Percentiles rank a stretch among this genome's conserved stretches.
Evolutionary conservation across 2,113 vertebrate species (phyloP).

Genomic region (Catharus fuscescens): DNA sequence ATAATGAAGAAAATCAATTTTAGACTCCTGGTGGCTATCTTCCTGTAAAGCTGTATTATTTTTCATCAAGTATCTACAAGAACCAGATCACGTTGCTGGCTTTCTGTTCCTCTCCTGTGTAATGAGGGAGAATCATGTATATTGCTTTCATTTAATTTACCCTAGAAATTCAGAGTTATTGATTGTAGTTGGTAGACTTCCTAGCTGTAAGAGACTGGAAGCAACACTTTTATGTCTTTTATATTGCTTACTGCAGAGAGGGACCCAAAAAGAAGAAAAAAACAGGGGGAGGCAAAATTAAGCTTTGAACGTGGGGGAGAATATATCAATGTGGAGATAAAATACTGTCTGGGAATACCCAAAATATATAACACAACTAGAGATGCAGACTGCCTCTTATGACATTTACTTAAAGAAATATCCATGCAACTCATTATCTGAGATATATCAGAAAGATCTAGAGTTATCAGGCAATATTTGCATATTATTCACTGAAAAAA

Average conservation of each 20-base stretch:
- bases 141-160: constrained; percentile 60
- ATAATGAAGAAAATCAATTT: constrained; percentile 46
- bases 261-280: background rate
- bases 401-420: background rate
- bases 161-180: constrained; percentile 56
- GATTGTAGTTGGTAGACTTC: constrained; percentile 25
- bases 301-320: background rate
- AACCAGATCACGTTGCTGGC: constrained; percentile 15
- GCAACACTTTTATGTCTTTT: constrained; percentile 19
- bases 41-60: constrained; percentile 49
- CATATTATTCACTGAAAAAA: background rate
- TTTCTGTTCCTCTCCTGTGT: constrained; percentile 37
- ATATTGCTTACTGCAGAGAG: background rate
- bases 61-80: constrained; percentile 42
- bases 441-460: background rate
- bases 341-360: background rate
- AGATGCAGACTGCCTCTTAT: background rate
- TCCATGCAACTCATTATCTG: background rate
- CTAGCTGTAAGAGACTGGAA: constrained; percentile 8
- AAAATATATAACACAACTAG: background rate
- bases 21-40: constrained; percentile 18
- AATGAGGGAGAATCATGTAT: constrained; percentile 36
- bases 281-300: background rate
- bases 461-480: background rate
- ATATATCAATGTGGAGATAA: background rate